A percentile compares a stretch with the other conserved stretches of the same genome.
Evolutionary conservation across 2,888 invertebrate species (phyloP).

Genomic region (Crocallis elinguaria): DNA sequence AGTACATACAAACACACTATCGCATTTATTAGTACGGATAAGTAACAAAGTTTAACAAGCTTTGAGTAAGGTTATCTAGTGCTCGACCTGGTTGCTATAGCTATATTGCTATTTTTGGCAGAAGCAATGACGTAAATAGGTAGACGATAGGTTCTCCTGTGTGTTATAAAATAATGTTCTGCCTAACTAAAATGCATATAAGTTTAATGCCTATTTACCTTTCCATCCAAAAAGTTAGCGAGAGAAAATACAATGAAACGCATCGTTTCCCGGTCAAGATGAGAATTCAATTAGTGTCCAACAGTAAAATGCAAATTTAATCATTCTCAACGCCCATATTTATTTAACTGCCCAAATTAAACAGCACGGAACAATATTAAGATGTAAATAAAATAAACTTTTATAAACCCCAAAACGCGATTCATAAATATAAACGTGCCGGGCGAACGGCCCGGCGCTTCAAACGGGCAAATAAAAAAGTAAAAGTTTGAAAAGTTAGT

Average conservation of each 20-base stretch:
- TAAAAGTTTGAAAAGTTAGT: constrained; percentile 17
- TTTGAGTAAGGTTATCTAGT: too few species aligned
- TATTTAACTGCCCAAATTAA: constrained; percentile 23
- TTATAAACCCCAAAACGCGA: constrained; percentile 11
- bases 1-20: too few species aligned
- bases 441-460: constrained; percentile 11
- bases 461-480: constrained; percentile 14
- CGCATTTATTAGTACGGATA: too few species aligned
- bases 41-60: too few species aligned
- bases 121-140: too few species aligned
- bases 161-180: too few species aligned
- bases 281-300: background rate
- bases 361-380: constrained; percentile 28
- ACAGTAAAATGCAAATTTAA: background rate
- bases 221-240: too few species aligned
- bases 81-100: too few species aligned
- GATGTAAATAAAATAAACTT: constrained; percentile 23
- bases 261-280: constrained; percentile 2
- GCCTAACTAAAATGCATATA: too few species aligned
- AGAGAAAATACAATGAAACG: background rate
- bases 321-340: constrained; percentile 4
- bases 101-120: too few species aligned
- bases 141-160: too few species aligned
- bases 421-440: constrained; percentile 24
- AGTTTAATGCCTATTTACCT: too few species aligned